A percentile compares a stretch with the other conserved stretches of the same genome.
Evolutionary conservation across 2,888 invertebrate species (phyloP).

Genomic region (Cistogaster globosa): DNA sequence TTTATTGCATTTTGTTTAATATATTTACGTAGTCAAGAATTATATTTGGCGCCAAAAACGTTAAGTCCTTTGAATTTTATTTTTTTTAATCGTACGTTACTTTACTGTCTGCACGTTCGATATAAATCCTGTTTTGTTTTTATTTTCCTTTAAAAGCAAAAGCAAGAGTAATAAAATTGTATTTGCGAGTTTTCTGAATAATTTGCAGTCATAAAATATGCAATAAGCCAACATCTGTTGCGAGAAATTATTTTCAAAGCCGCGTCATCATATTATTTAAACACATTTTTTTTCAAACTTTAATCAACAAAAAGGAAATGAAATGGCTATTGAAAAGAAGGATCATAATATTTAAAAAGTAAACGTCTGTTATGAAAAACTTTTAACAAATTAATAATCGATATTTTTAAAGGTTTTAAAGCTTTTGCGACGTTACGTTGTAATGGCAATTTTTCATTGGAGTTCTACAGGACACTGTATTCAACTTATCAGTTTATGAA

Average conservation of each 20-base stretch:
- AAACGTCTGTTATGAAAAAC: not conserved
- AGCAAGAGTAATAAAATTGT: slow-evolving; percentile 34
- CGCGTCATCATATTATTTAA: slow-evolving; percentile 83
- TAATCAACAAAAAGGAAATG: slow-evolving; percentile 1
- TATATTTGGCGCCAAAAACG: not conserved
- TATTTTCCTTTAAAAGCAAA: slow-evolving; percentile 21
- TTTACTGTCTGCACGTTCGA: not conserved
- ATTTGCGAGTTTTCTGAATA: slow-evolving; percentile 79
- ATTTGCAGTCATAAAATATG: slow-evolving; percentile 83
- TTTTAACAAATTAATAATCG: not conserved
- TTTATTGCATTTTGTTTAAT: too few species aligned
- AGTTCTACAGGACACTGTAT: not conserved
- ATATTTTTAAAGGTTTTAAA: slow-evolving; percentile 8
- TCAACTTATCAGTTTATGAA: not conserved
- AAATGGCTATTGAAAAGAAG: not conserved
- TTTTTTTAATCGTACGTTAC: slow-evolving; percentile 3
- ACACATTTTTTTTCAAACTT: slow-evolving; percentile 63
- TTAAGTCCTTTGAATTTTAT: slow-evolving; percentile 9
- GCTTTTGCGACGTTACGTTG: not conserved
- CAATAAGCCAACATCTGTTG: slow-evolving; percentile 83
- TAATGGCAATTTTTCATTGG: not conserved
- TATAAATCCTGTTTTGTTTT: not conserved
- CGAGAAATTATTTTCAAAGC: slow-evolving; percentile 83
- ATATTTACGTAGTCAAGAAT: too few species aligned
- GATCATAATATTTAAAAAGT: not conserved